These are phyloP conservation scores for Harpalus rufipes DNA, from an alignment of 2,888 invertebrate genomes.

Conservation along the genomic window DNA sequence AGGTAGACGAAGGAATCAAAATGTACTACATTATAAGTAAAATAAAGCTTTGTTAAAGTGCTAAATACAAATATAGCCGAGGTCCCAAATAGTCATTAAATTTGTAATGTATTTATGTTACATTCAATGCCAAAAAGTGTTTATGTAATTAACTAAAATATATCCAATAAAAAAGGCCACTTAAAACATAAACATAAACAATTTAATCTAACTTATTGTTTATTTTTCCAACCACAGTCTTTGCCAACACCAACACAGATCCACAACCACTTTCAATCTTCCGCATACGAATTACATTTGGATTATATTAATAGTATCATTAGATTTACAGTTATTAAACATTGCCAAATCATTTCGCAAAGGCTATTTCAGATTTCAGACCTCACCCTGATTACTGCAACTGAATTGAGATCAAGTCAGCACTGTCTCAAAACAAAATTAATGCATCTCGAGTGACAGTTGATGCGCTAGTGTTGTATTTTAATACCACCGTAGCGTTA, in stretches of 20 bases:
- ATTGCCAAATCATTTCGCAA: conserved; percentile 38
- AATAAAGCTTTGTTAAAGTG: too few relatives aligned
- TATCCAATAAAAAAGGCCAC: not conserved
- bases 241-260: not conserved
- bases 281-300: not conserved
- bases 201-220: not conserved
- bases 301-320: conserved; percentile 30
- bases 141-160: not conserved
- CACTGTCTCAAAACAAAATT: conserved; percentile 17
- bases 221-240: not conserved
- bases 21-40: too few relatives aligned
- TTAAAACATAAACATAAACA: not conserved
- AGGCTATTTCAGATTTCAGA: conserved; percentile 21
- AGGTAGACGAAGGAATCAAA: too few relatives aligned
- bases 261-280: conserved; percentile 5
- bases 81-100: too few relatives aligned
- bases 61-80: too few relatives aligned
- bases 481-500: conserved; percentile 13
- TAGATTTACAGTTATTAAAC: not conserved
- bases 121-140: too few relatives aligned
- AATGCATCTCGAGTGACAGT: conserved; percentile 14
- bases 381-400: not conserved
- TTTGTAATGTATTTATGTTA: too few relatives aligned
- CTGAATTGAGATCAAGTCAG: conserved; percentile 8
- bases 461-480: conserved; percentile 13